Evolutionary conservation across 2,113 vertebrate species (phyloP).

Genomic region (Cololabis saira): DNA sequence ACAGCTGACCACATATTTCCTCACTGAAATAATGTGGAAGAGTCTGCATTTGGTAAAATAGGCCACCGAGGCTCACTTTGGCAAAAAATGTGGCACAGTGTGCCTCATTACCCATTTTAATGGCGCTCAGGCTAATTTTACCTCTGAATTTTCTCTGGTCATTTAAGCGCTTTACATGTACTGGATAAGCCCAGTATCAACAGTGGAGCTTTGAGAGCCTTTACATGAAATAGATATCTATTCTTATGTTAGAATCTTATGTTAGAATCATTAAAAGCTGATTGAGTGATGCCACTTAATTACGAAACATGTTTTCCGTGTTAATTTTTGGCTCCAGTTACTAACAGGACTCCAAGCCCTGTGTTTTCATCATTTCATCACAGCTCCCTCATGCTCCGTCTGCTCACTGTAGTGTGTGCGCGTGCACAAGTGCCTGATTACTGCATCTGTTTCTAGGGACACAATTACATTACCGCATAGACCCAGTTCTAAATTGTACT

Average conservation of each 20-base stretch:
- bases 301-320: constrained; percentile 1
- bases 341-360: constrained; percentile 10
- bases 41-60: constrained; percentile 46
- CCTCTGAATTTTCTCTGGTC: constrained; percentile 31
- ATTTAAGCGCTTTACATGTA: constrained; percentile 18
- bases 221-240: neutral
- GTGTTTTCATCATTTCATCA: constrained; percentile 4
- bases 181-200: constrained; percentile 20
- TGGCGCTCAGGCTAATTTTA: constrained; percentile 23
- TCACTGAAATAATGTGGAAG: constrained; percentile 13
- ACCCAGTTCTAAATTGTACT: no score
- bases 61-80: constrained; percentile 36
- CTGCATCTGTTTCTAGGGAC: no score
- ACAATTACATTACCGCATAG: no score
- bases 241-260: no score
- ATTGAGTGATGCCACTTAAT: neutral
- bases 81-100: constrained; percentile 8
- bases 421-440: no score
- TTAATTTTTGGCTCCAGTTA: constrained; percentile 3
- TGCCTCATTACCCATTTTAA: constrained; percentile 17
- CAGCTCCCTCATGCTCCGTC: constrained; percentile 28
- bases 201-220: neutral
- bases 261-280: neutral
- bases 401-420: constrained; percentile 2
- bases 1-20: constrained; percentile 9